phyloP scores from a whole-genome alignment of 2,113 vertebrate species.

The Bubo scandiacus region DNA sequence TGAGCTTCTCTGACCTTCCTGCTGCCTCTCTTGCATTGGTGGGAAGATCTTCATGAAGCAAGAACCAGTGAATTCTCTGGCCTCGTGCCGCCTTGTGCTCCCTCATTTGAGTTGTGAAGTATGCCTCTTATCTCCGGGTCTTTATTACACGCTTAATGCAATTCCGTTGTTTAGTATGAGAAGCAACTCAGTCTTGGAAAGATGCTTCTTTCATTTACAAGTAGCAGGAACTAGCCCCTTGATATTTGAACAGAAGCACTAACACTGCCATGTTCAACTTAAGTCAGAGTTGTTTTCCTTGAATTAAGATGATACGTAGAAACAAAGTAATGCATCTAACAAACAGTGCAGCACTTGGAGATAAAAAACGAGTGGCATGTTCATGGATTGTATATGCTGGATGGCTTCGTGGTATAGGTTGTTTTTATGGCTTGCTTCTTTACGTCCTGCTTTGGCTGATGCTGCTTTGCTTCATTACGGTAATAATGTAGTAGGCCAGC shows the following conservation, averaged over 20 bases:
- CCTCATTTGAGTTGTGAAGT: neutral
- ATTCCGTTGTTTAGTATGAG: neutral
- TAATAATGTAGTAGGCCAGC: neutral
- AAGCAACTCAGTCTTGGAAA: neutral
- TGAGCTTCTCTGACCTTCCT: neutral
- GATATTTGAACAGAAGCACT: neutral
- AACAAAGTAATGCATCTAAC: neutral
- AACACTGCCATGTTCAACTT: neutral
- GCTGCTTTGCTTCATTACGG: neutral
- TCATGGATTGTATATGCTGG: neutral
- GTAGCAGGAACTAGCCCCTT: neutral
- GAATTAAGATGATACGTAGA: neutral
- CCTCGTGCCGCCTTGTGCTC: fast-evolving
- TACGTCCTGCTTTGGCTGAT: neutral
- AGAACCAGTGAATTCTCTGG: neutral
- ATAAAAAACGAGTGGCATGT: fast-evolving
- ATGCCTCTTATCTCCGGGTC: neutral
- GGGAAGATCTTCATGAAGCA: neutral
- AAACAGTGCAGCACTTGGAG: fast-evolving
- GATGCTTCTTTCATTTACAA: neutral
- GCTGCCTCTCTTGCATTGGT: neutral
- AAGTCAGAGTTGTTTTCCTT: neutral
- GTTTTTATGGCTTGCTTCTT: neutral
- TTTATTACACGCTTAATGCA: neutral
- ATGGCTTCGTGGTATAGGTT: neutral